Percentiles rank a stretch among this genome's conserved stretches.
These are phyloP conservation scores for Sardinella longiceps DNA, from an alignment of 2,797 vertebrate species.

Conservation along the genomic window DNA sequence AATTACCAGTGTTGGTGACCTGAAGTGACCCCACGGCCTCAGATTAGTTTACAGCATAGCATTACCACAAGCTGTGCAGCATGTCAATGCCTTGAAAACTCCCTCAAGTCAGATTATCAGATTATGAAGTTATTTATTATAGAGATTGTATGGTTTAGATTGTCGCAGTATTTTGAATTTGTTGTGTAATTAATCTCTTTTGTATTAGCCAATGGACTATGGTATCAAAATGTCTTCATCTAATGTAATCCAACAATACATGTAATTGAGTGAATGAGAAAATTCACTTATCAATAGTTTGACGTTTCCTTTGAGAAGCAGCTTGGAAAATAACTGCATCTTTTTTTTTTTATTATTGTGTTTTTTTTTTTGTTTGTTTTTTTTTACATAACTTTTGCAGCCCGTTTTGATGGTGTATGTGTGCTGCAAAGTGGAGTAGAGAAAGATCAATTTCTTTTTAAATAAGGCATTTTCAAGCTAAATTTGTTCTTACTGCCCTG, in stretches of 20 bases:
- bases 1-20: no score
- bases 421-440: background rate
- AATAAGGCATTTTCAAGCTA: background rate
- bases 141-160: no score
- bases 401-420: background rate
- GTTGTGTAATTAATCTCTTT: no score
- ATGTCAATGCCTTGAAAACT: no score
- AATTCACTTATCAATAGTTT: background rate
- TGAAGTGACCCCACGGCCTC: no score
- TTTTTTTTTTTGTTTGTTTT: background rate
- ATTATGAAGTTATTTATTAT: no score
- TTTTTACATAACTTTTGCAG: background rate
- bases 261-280: background rate
- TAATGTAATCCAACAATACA: background rate
- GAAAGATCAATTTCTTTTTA: background rate
- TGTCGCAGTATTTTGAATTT: no score
- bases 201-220: background rate
- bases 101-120: no score
- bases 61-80: no score
- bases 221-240: background rate
- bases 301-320: background rate
- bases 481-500: background rate
- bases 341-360: background rate
- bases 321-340: background rate
- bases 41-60: no score